Evolutionary conservation across 1,140 invertebrate species (phyloP).

Genomic region (Trichonephila inaurata): DNA sequence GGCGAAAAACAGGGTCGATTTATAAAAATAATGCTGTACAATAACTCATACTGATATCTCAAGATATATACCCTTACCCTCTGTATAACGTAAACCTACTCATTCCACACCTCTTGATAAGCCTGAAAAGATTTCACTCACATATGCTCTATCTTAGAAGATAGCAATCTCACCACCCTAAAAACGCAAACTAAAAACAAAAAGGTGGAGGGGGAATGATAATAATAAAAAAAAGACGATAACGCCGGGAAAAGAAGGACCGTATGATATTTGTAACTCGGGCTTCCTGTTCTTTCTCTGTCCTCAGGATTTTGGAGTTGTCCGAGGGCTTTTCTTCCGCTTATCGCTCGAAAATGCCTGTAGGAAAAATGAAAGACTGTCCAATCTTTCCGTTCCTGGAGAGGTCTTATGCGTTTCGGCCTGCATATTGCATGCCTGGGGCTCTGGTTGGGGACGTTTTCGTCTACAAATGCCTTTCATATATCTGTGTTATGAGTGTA

Average conservation of each 20-base stretch:
- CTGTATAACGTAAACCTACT: no score
- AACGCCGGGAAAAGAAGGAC: neutral
- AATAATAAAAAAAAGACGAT: neutral
- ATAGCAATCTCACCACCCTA: neutral
- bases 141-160: neutral
- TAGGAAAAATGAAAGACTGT: neutral
- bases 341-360: neutral
- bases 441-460: neutral
- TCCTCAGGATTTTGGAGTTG: slow-evolving; percentile 14
- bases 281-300: slow-evolving; percentile 32
- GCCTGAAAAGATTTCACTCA: neutral
- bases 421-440: slow-evolving; percentile 5
- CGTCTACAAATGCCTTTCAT: neutral
- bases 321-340: neutral
- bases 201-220: neutral
- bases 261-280: neutral
- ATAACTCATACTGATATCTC: no score
- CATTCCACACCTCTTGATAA: neutral
- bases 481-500: neutral
- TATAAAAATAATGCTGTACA: no score
- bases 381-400: neutral
- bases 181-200: neutral
- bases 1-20: no score
- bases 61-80: no score
- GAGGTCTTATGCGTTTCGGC: neutral